Evolutionary conservation across 2,113 vertebrate genomes (phyloP), one percentile per base, ranked within the genome.

Genomic region (Micronycteris hirsuta): DNA sequence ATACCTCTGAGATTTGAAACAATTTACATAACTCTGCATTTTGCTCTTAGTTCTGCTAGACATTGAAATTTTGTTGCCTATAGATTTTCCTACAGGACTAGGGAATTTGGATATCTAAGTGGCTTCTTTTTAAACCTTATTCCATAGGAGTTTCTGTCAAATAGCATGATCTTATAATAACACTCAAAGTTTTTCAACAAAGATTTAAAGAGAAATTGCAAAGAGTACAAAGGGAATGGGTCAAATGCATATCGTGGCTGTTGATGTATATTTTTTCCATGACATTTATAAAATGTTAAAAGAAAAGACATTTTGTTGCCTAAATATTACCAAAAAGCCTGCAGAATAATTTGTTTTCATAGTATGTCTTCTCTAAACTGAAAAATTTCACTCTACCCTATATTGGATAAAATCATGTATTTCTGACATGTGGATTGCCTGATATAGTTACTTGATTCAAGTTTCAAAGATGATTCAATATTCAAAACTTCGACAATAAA

Each of bases 181-280:
- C 47, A 81, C 24, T 52, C 36, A 56, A 54, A 81, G 94, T 83
- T 93, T 97, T 65, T 68, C 82, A 91, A 70, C 5, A 74, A 96
- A n/a, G 36, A 26, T 81, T 71, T 86, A 52, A 93, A 96, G 56
- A 80, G 41, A 86, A 94, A 91, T 61, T 58, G 47, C 26, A 81
- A 96, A 78, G 80, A 74, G 43, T 52, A 86, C n/a, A 94, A 96
- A 94, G 49, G 96, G 58, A 93, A 33, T 20, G 87, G 86, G 45
- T 78, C 43, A 82, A 91, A 86, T 94, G 14, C 20, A 70, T 73
- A 81, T 54, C 36, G 13, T 89, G 17, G 15, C 5, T 54, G 3
- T 88, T 86, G 76, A 91, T 84, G 52, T 96, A 96, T 89, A 85
- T 86, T 81, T 81, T 81, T 83, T 38, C 41, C 33, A 28, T 67